Base-by-base conservation (phyloP, 1,140 invertebrate genomes). In the Heliothis virescens region DNA sequence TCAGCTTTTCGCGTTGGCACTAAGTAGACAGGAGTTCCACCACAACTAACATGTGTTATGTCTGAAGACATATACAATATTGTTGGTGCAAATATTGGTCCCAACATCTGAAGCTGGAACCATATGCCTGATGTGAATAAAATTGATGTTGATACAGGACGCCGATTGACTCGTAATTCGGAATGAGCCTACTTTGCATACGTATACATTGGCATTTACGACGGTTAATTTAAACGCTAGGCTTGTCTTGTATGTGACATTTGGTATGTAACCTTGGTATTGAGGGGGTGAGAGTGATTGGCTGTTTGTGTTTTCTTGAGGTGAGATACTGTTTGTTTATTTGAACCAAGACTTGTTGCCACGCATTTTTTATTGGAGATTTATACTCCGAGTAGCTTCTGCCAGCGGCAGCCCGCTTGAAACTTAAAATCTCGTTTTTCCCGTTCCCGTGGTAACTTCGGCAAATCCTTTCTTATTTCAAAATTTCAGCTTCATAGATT, bases 71-170 rank as follows among this genome's bases (percentile, higher is more conserved):
- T 7, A 0, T 9, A 41, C 34, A 26, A 26, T 26, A 26, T 26
- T 26, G 5, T 41, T 41, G 5, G 34, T 7, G 1, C 34, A 41
- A 41, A 41, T 7, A 7, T 41, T 60, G 26, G 9, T 4, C 12
- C 12, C 12, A 13, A 11, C 21, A 26, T 60, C 13, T 26, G 21
- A 3, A 57, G 18, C 57, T 59, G 11, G 57, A 63, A 12, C n/a
- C 48, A 18, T 71, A 26, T 9, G 47, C 48, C 52, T 67, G 62
- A 67, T 67, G 62, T 55, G 50, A 78, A 78, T 78, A 78, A 78
- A 67, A 78, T 78, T 78, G 62, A 48, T 78, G 62, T 67, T 78
- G 72, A 75, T 75, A 75, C 57, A 75, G 57, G 72, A 50, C 57
- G 7, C 34, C 72, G 72, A 75, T 75, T 75, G 72, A 62, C 71